Percentiles rank a stretch among this genome's conserved stretches.
Evolutionary conservation across 2,888 invertebrate species (phyloP).

Genomic region (Hyppa rectilinea): DNA sequence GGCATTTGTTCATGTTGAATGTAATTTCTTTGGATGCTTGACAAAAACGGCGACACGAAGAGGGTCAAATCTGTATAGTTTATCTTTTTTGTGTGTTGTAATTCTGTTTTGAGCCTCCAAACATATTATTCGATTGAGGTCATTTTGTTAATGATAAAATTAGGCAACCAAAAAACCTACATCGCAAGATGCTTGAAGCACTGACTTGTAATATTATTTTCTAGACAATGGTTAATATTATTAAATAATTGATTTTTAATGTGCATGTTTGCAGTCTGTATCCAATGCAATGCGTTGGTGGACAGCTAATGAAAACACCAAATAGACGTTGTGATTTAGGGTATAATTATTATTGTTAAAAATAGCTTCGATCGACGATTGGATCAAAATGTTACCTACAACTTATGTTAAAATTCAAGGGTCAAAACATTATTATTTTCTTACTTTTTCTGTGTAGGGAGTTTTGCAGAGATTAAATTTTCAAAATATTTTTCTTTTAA

Average conservation of each 20-base stretch:
- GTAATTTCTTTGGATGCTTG: conserved; percentile 57
- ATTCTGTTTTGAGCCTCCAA: not conserved
- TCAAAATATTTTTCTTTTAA: no score
- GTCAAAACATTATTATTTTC: no score
- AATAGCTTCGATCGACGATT: no score
- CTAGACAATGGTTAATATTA: not conserved
- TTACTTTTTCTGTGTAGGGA: no score
- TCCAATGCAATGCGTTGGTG: not conserved
- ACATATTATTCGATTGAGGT: not conserved
- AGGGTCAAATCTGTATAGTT: conserved; percentile 29
- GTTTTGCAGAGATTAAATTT: no score
- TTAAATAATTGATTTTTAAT: not conserved
- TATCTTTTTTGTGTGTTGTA: not conserved
- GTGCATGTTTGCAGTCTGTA: not conserved
- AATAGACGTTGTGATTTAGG: no score
- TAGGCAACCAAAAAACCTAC: not conserved
- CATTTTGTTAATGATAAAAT: not conserved
- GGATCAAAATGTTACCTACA: no score
- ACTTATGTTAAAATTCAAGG: no score
- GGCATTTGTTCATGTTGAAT: conserved; percentile 30
- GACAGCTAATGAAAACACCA: no score
- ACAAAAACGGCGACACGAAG: conserved; percentile 47
- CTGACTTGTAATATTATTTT: conserved; percentile 1
- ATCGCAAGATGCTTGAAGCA: not conserved
- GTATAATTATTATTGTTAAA: no score